phyloP scores from a whole-genome alignment of 1,140 invertebrate genomes.

The Samia ricini region DNA sequence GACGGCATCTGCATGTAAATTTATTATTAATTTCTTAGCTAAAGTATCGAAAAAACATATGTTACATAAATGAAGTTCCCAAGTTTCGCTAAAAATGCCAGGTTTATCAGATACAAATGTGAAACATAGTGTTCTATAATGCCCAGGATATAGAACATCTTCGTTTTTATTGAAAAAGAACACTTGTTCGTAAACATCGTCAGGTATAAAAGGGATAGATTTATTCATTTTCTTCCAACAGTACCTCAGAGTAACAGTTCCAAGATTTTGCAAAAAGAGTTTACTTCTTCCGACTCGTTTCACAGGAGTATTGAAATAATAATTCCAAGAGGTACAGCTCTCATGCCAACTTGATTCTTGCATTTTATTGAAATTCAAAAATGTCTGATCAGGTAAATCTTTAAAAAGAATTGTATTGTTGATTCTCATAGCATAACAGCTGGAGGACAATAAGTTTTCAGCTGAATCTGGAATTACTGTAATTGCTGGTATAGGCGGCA shows the following conservation, averaged over 20 bases:
- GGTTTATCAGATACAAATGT: slow-evolving; percentile 52
- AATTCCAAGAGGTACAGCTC: slow-evolving; percentile 50
- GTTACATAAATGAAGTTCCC: slow-evolving; percentile 55
- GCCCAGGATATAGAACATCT: slow-evolving; percentile 57
- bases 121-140: slow-evolving; percentile 48
- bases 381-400: slow-evolving; percentile 32
- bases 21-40: slow-evolving; percentile 38
- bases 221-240: slow-evolving; percentile 63
- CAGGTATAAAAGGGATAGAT: slow-evolving; percentile 45
- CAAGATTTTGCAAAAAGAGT: slow-evolving; percentile 58
- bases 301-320: slow-evolving; percentile 61
- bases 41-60: slow-evolving; percentile 49
- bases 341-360: slow-evolving; percentile 48
- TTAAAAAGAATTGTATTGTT: slow-evolving; percentile 58
- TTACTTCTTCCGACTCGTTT: slow-evolving; percentile 51
- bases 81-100: slow-evolving; percentile 52
- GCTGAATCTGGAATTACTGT: slow-evolving; percentile 4
- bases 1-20: slow-evolving; percentile 48
- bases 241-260: slow-evolving; percentile 56
- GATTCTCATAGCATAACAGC: slow-evolving; percentile 52
- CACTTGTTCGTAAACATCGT: slow-evolving; percentile 48
- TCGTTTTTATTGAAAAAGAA: slow-evolving; percentile 72
- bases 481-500: slow-evolving; percentile 37
- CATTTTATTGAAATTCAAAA: slow-evolving; percentile 33
- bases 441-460: slow-evolving; percentile 11